Evolutionary conservation across 2,888 invertebrate genomes (phyloP).

Genomic region (Pharmacophagus antenor): DNA sequence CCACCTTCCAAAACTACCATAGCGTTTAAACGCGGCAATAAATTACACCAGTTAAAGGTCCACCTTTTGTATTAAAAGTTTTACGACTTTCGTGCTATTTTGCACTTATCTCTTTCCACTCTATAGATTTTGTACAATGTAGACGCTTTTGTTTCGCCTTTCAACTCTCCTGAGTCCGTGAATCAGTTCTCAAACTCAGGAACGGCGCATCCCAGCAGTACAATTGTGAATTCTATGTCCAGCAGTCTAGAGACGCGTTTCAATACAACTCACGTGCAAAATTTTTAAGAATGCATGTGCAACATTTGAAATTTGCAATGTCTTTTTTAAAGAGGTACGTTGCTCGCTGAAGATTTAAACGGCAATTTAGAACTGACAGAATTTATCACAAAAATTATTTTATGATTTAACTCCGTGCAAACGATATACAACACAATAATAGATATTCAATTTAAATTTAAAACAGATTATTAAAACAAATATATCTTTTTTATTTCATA

Average conservation of each 20-base stretch:
- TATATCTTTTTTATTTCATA: no score
- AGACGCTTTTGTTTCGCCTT: conserved; percentile 29
- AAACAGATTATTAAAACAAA: no score
- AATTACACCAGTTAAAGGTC: conserved; percentile 29
- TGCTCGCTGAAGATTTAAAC: conserved; percentile 9
- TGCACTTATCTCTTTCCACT: conserved; percentile 31
- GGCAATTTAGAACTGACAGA: neutral
- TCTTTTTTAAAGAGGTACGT: conserved; percentile 28
- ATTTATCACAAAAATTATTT: neutral
- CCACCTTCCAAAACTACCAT: neutral
- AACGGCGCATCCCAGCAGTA: neutral
- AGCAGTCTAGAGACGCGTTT: conserved; percentile 6
- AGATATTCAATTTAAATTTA: neutral
- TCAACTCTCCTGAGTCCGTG: conserved; percentile 26
- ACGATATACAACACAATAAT: neutral
- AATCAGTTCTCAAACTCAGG: conserved; percentile 22
- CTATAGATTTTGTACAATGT: conserved; percentile 30
- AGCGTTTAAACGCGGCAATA: conserved; percentile 22
- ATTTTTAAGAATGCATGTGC: conserved; percentile 41
- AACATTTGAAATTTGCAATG: conserved; percentile 39
- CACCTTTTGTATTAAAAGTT: conserved; percentile 31
- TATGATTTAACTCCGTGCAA: neutral
- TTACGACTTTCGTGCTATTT: conserved; percentile 30
- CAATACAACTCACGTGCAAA: conserved; percentile 30
- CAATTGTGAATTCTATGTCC: conserved; percentile 11